These are phyloP conservation scores for Melanaphis sacchari DNA, from an alignment of 1,140 invertebrate species.

Conservation along the genomic window DNA sequence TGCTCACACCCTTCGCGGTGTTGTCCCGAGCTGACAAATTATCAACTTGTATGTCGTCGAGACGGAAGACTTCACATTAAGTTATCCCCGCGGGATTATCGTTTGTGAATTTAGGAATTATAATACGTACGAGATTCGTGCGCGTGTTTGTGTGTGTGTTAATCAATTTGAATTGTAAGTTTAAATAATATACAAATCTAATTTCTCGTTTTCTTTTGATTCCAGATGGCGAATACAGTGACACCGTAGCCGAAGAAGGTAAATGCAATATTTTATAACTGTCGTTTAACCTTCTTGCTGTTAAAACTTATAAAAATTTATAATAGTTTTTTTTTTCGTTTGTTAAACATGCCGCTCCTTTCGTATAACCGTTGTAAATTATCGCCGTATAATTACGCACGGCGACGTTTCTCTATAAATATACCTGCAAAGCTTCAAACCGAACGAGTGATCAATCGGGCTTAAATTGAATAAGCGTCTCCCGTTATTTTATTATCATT, in stretches of 20 bases:
- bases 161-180: neutral
- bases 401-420: neutral
- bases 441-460: neutral
- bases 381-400: neutral
- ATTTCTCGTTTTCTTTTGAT: slow-evolving; percentile 16
- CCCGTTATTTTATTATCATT: neutral
- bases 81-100: slow-evolving; percentile 3
- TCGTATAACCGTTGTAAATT: neutral
- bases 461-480: slow-evolving; percentile 39
- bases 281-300: neutral
- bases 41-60: slow-evolving; percentile 18
- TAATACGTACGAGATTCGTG: neutral
- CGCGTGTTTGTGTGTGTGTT: neutral
- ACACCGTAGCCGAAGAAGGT: slow-evolving; percentile 52
- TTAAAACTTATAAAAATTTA: neutral
- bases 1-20: neutral
- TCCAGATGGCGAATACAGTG: slow-evolving; percentile 55
- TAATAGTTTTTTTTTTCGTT: neutral
- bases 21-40: slow-evolving; percentile 15
- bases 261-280: neutral
- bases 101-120: slow-evolving; percentile 15
- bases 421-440: neutral
- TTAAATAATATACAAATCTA: slow-evolving; percentile 1
- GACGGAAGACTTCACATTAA: slow-evolving; percentile 50
- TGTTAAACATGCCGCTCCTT: neutral